Evolutionary conservation across 1,140 invertebrate species (phyloP).

Genomic region (Aphelenchoides fujianensis): DNA sequence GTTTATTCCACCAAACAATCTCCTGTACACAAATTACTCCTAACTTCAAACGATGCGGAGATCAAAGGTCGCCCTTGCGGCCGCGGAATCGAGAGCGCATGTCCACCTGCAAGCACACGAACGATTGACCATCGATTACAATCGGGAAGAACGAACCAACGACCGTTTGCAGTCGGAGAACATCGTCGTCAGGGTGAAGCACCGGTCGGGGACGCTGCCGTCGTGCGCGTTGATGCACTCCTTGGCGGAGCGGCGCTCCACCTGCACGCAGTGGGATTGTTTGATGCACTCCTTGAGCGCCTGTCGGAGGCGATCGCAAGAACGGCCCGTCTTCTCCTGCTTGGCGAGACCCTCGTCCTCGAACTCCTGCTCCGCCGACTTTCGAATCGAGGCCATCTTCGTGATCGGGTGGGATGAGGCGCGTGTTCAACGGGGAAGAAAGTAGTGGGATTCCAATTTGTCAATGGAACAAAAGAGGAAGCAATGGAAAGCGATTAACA

Average conservation of each 20-base stretch:
- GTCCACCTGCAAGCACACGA: conserved; percentile 45
- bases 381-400: not conserved
- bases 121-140: too few relatives aligned
- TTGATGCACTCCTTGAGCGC: conserved; percentile 53
- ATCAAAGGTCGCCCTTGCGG: conserved; percentile 48
- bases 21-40: too few relatives aligned
- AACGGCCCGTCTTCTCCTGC: conserved; percentile 6
- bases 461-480: not conserved
- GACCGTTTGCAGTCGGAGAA: conserved; percentile 54
- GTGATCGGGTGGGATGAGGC: too few relatives aligned
- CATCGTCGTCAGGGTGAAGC: conserved; percentile 39
- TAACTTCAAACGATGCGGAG: not conserved
- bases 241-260: conserved; percentile 39
- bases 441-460: too few relatives aligned
- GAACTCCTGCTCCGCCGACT: not conserved
- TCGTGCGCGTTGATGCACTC: conserved; percentile 50
- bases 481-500: too few relatives aligned
- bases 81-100: conserved; percentile 53
- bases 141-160: conserved; percentile 32
- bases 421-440: too few relatives aligned
- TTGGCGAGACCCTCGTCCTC: not conserved
- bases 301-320: conserved; percentile 26
- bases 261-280: conserved; percentile 48
- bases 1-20: conserved; percentile 3
- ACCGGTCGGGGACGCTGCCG: conserved; percentile 49